These are phyloP conservation scores for Aleadryas rufinucha DNA, from an alignment of 2,113 vertebrate species.

Conservation along the genomic window DNA sequence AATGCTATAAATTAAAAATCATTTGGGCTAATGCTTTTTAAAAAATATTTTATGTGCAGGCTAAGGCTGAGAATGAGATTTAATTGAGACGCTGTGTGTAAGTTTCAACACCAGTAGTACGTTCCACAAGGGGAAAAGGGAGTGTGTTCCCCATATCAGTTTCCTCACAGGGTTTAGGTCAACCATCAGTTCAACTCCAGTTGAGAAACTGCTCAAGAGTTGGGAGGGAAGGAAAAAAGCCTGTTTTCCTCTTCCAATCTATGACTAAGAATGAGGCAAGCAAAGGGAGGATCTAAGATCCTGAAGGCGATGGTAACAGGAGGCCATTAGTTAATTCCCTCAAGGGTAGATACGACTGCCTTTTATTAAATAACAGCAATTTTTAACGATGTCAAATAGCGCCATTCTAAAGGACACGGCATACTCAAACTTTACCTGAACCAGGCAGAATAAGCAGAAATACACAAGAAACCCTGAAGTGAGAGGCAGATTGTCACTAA, in stretches of 20 bases:
- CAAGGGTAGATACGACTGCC: constrained; percentile 1
- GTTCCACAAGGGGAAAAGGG: not conserved
- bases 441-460: not conserved
- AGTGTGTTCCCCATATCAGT: not conserved
- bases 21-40: not conserved
- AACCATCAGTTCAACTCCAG: constrained; percentile 11
- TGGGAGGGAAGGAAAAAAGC: not conserved
- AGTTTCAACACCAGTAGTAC: not conserved
- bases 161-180: not conserved
- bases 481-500: not conserved
- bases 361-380: constrained; percentile 11
- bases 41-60: not conserved
- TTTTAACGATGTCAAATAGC: not conserved
- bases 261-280: constrained; percentile 65
- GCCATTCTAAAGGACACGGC: not conserved
- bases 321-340: constrained; percentile 61
- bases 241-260: constrained; percentile 51
- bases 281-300: constrained; percentile 44
- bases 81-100: not conserved
- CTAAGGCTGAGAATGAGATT: not conserved
- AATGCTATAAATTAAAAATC: not conserved
- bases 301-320: constrained; percentile 47
- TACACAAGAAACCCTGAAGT: not conserved
- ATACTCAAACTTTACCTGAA: not conserved
- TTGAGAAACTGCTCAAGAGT: constrained; percentile 9